Conservation (phyloP, 1,140 invertebrate genomes). For the Micrasema longulum region DNA sequence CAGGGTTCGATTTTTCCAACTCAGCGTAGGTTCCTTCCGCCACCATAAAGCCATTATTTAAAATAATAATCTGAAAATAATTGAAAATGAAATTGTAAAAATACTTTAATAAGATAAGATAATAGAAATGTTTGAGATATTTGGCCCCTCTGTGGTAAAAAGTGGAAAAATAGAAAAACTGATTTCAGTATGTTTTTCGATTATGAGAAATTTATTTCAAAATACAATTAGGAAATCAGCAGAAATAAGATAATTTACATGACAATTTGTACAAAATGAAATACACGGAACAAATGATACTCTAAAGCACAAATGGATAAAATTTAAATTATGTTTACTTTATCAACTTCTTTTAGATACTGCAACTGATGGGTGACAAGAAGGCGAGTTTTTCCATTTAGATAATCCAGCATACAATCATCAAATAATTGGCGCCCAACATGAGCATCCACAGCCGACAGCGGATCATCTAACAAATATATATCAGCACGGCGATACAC, state of each 20-base stretch:
- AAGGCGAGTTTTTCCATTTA: slow-evolving; percentile 69
- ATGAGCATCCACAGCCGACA: slow-evolving; percentile 85
- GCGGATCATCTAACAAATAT: slow-evolving; percentile 84
- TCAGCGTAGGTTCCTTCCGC: slow-evolving; percentile 61
- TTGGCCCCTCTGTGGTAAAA: no score
- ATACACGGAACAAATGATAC: no score
- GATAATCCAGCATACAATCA: slow-evolving; percentile 75
- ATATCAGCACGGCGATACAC: slow-evolving; percentile 72
- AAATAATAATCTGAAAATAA: slow-evolving; percentile 58
- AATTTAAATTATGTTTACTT: slow-evolving; percentile 30
- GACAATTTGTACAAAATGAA: no score
- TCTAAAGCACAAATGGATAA: no score
- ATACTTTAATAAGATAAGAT: no score
- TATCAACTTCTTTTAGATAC: slow-evolving; percentile 74
- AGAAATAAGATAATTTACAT: no score
- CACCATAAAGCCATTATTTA: slow-evolving; percentile 60
- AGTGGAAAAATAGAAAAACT: no score
- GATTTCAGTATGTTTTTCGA: no score
- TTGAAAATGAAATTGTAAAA: no score
- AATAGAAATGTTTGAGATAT: no score
- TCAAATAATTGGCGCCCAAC: slow-evolving; percentile 84
- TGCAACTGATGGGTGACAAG: slow-evolving; percentile 84
- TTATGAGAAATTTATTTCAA: no score
- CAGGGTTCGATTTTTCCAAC: slow-evolving; percentile 59
- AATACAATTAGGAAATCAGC: no score